Evolutionary conservation across 2,888 invertebrate species (phyloP), one percentile per base, ranked within the genome.

Genomic region (Atherix ibis): DNA sequence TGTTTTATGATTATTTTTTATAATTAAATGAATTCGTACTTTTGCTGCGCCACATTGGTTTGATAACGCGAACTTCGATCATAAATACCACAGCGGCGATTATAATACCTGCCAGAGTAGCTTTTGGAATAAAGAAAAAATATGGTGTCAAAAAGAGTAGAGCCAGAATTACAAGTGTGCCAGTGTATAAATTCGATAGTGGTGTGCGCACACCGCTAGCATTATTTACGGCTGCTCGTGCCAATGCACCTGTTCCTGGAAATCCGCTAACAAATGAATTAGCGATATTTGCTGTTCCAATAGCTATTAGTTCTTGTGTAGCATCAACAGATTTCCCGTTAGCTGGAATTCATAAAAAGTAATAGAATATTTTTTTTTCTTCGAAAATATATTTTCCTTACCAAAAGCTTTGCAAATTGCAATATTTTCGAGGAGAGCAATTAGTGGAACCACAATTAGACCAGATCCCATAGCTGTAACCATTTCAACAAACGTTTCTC

Each of bases 361-460:
- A 18, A 27, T 34, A n/a, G 14, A 34, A 4, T 16, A 31, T 13
- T 18, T 9, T 5, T n/a, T 29, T 13, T 29, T 14, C 14, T 16
- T 16, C 5, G 16, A 27, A 9, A 15, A 27, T 9, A 27, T 6
- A 27, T 15, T 15, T 27, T 28, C 29, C 70, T 68, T 60, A 80
- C 82, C 76, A 56, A 92, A 91, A 16, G 88, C 87, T 64, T 91
- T 92, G 62, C 88, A 91, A 47, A 92, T 87, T 13, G 92, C 84
- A 44, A 92, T 84, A 49, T 85, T 82, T 57, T 92, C 92, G 58
- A 94, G 71, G 24, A 92, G 65, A 14, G 83, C 82, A 48, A 92
- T 76, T 18, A 94, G 63, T 2, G 92, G 89, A 31, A 92, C 72
- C 15, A 92, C 85, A 34, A 83, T 64, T 33, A 92, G 65, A 15